A percentile compares a stretch with the other conserved stretches of the same genome.
Conservation (phyloP, 2,888 invertebrate genomes). For the Endotricha flammealis region DNA sequence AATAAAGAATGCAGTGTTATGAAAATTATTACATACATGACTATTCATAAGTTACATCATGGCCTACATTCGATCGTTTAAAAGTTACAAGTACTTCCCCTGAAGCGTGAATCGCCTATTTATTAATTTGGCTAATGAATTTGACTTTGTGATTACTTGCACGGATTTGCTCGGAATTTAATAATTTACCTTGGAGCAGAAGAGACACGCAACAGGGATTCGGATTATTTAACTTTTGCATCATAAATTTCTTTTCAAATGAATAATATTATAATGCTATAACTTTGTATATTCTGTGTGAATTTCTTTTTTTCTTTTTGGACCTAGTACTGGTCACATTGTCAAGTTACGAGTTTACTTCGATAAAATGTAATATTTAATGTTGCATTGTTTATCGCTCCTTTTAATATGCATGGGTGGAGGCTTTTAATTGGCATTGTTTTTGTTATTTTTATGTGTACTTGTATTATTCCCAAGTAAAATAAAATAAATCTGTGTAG, state of each 20-base stretch:
- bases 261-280: too few relatives aligned
- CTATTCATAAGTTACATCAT: constrained; percentile 59
- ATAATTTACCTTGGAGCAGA: background rate
- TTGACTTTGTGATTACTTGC: constrained; percentile 15
- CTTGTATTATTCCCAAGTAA: too few relatives aligned
- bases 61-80: constrained; percentile 46
- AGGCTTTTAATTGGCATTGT: too few relatives aligned
- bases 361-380: too few relatives aligned
- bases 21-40: constrained; percentile 39
- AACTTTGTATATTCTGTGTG: too few relatives aligned
- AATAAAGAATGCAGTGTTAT: constrained; percentile 54
- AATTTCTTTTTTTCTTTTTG: too few relatives aligned
- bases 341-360: too few relatives aligned
- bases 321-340: too few relatives aligned
- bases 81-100: constrained; percentile 37
- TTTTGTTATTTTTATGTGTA: too few relatives aligned
- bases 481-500: too few relatives aligned
- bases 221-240: background rate
- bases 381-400: too few relatives aligned
- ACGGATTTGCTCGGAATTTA: constrained; percentile 8
- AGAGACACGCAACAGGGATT: background rate
- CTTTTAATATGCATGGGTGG: too few relatives aligned
- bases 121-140: constrained; percentile 34
- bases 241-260: background rate
- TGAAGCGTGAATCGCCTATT: constrained; percentile 50